phyloP scores from a whole-genome alignment of 2,797 vertebrate species.

The Poeciliopsis infans region DNA sequence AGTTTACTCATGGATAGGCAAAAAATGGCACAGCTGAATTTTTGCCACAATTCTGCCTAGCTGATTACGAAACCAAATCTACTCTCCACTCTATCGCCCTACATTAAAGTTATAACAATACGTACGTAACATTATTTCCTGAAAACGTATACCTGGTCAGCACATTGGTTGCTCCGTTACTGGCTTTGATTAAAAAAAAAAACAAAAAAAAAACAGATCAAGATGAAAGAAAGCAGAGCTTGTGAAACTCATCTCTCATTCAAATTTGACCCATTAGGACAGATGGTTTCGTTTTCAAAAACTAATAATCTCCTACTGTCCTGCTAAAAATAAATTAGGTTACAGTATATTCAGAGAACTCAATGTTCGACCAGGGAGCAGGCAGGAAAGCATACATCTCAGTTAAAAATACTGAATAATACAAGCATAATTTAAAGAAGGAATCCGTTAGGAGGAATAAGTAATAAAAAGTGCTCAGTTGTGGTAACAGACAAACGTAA shows the following conservation, averaged over 20 bases:
- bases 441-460: slow-evolving; percentile 35
- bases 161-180: slow-evolving; percentile 12
- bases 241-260: slow-evolving; percentile 35
- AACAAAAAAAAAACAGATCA: slow-evolving; percentile 19
- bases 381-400: slow-evolving; percentile 44
- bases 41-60: slow-evolving; percentile 47
- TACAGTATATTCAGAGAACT: slow-evolving; percentile 26
- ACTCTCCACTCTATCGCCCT: slow-evolving; percentile 33
- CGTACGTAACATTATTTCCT: slow-evolving; percentile 7
- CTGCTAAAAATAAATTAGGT: slow-evolving; percentile 67
- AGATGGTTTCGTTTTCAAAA: slow-evolving; percentile 33
- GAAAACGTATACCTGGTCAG: slow-evolving; percentile 15
- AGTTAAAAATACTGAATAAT: slow-evolving; percentile 43
- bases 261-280: slow-evolving; percentile 37
- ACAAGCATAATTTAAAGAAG: slow-evolving; percentile 44
- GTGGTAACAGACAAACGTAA: slow-evolving; percentile 47
- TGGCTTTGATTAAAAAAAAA: slow-evolving; percentile 17
- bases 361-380: slow-evolving; percentile 28
- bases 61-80: slow-evolving; percentile 23
- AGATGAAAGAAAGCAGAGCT: slow-evolving; percentile 52
- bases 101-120: slow-evolving; percentile 18
- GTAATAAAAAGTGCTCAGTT: slow-evolving; percentile 66
- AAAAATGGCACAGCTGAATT: neutral
- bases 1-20: slow-evolving; percentile 21
- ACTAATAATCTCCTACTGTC: slow-evolving; percentile 27